A percentile compares a stretch with the other conserved stretches of the same genome.
phyloP scores from a whole-genome alignment of 2,888 invertebrate genomes.

The Agonopterix arenella region DNA sequence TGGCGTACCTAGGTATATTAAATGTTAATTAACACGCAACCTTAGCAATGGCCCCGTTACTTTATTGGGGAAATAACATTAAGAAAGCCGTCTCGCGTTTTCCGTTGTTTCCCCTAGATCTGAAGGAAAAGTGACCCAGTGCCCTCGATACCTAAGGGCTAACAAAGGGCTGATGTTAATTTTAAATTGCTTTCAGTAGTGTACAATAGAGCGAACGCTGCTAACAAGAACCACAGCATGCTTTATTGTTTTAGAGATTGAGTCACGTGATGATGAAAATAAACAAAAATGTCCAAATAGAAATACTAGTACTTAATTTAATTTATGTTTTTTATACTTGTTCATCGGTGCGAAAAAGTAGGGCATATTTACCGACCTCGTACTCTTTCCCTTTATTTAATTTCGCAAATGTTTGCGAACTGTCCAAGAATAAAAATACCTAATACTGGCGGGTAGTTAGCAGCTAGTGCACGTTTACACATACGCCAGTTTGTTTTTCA shows the following conservation, averaged over 20 bases:
- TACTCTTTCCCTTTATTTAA: slow-evolving; percentile 43
- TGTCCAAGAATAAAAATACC: slow-evolving; percentile 30
- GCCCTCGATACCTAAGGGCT: slow-evolving; percentile 39
- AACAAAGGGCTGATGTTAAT: slow-evolving; percentile 11
- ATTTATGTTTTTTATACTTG: too few species aligned
- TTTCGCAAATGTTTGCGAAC: slow-evolving; percentile 26
- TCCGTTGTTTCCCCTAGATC: slow-evolving; percentile 39
- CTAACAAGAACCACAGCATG: background rate
- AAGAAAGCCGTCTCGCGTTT: slow-evolving; percentile 37
- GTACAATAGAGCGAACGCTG: background rate
- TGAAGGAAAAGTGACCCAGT: slow-evolving; percentile 49
- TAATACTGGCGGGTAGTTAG: background rate
- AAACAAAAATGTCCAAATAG: too few species aligned
- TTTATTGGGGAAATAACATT: slow-evolving; percentile 9
- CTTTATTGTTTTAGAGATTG: too few species aligned
- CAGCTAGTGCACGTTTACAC: too few species aligned
- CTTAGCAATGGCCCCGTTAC: slow-evolving; percentile 32
- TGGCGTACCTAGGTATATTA: too few species aligned
- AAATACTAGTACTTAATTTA: too few species aligned
- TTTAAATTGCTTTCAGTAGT: background rate
- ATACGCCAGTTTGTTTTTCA: too few species aligned
- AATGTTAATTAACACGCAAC: slow-evolving; percentile 32
- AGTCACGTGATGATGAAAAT: too few species aligned
- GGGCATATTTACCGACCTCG: slow-evolving; percentile 47
- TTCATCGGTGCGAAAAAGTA: slow-evolving; percentile 26